These are phyloP conservation scores for Linyphia triangularis DNA, from an alignment of 2,888 invertebrate species.

Conservation along the genomic window DNA sequence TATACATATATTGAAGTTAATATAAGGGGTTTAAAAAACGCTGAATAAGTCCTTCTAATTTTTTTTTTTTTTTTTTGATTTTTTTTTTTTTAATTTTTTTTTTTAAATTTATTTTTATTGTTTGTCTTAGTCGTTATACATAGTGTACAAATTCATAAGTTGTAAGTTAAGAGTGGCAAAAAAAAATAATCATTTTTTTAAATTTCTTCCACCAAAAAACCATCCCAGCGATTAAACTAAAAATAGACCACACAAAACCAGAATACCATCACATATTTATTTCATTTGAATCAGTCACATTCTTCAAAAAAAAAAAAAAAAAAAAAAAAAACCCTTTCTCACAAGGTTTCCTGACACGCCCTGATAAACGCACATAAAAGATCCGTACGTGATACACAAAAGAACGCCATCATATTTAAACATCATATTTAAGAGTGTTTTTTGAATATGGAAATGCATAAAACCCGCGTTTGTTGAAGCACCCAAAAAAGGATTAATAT, in stretches of 20 bases:
- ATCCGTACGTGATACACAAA: background rate
- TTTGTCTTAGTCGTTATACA: too few species aligned
- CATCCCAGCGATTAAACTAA: too few species aligned
- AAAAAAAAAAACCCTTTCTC: background rate
- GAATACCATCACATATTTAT: background rate
- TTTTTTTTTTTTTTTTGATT: too few species aligned
- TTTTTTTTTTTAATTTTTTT: too few species aligned
- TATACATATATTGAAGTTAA: too few species aligned
- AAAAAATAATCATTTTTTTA: too few species aligned
- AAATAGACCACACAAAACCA: background rate
- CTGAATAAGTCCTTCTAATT: too few species aligned
- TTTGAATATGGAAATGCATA: conserved; percentile 7
- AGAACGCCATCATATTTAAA: background rate
- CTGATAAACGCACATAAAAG: conserved; percentile 6
- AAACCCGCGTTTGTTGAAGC: background rate
- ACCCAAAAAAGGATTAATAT: background rate
- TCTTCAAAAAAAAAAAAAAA: background rate
- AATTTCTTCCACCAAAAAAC: too few species aligned
- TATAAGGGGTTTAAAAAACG: too few species aligned
- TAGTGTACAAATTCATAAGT: too few species aligned
- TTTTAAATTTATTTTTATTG: too few species aligned
- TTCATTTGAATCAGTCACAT: background rate
- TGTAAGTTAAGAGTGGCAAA: too few species aligned
- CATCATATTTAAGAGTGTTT: background rate
- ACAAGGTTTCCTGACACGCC: background rate